A percentile compares a stretch with the other conserved stretches of the same genome.
Evolutionary conservation across 1,140 invertebrate genomes (phyloP).

Genomic region (Aleiodes sp.): DNA sequence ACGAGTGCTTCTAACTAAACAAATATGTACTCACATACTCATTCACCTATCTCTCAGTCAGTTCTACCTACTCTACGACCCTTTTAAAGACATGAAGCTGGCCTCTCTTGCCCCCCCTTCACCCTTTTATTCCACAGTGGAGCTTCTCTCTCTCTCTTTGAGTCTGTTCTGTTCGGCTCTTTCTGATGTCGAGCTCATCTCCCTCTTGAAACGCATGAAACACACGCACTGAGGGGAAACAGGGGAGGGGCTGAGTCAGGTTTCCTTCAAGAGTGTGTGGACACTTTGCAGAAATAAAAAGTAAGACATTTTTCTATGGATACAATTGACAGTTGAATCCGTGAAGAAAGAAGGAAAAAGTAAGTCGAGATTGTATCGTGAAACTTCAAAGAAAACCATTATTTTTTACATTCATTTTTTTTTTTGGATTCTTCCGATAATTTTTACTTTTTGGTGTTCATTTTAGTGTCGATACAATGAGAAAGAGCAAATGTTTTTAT

Average conservation of each 20-base stretch:
- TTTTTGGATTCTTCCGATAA: too few species aligned
- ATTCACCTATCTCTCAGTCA: slow-evolving; percentile 62
- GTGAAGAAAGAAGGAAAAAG: neutral
- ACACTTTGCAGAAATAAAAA: slow-evolving; percentile 6
- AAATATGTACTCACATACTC: slow-evolving; percentile 66
- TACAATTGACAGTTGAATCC: neutral
- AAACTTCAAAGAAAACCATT: neutral
- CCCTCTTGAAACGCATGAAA: slow-evolving; percentile 14
- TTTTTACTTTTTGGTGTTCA: too few species aligned
- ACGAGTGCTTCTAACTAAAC: slow-evolving; percentile 64
- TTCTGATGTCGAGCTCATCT: neutral
- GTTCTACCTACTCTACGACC: slow-evolving; percentile 50
- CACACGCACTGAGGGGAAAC: slow-evolving; percentile 12
- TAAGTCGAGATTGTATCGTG: neutral
- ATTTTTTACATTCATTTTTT: neutral
- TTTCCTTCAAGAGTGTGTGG: slow-evolving; percentile 6
- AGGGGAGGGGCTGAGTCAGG: slow-evolving; percentile 2
- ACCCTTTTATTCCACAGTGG: neutral
- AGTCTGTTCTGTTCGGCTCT: neutral
- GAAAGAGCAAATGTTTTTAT: too few species aligned
- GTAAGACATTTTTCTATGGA: slow-evolving; percentile 12
- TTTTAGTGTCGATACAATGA: too few species aligned
- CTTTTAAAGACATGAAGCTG: slow-evolving; percentile 63
- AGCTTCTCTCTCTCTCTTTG: neutral
- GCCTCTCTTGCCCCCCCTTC: slow-evolving; percentile 22